These are phyloP conservation scores for Myiotriccus ornatus DNA, from an alignment of 2,797 vertebrate species.

Conservation along the genomic window DNA sequence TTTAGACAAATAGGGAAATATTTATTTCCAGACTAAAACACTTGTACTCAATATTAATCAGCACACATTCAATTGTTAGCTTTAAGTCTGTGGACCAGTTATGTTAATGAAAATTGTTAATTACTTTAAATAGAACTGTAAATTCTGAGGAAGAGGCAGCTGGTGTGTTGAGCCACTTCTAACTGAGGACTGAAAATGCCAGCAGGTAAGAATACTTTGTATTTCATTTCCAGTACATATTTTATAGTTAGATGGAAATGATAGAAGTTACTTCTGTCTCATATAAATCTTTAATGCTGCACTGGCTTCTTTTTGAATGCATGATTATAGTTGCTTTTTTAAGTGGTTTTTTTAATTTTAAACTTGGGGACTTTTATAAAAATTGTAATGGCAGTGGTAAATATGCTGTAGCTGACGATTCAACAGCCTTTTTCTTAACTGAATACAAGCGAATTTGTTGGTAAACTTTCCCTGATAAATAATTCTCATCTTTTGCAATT, in stretches of 20 bases:
- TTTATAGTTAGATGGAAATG: not conserved
- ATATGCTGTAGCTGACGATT: not conserved
- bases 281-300: not conserved
- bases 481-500: not conserved
- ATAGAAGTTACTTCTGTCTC: not conserved
- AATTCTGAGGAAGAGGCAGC: conserved; percentile 19
- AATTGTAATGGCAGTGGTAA: not conserved
- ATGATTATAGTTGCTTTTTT: not conserved
- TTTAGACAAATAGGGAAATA: not conserved
- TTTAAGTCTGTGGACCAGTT: not conserved
- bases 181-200: conserved; percentile 63
- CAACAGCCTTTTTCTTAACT: not conserved
- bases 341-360: not conserved
- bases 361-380: not conserved
- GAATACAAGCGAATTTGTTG: not conserved
- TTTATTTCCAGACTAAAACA: not conserved
- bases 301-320: not conserved
- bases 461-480: not conserved
- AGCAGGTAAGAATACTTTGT: conserved; percentile 58
- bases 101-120: not conserved
- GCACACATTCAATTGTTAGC: not conserved
- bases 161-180: not conserved
- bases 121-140: conserved; percentile 62
- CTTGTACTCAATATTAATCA: not conserved
- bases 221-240: not conserved